Percentiles rank a stretch among this genome's conserved stretches.
Evolutionary conservation across 2,888 invertebrate genomes (phyloP).

Genomic region (Cryptosula pallasiana): DNA sequence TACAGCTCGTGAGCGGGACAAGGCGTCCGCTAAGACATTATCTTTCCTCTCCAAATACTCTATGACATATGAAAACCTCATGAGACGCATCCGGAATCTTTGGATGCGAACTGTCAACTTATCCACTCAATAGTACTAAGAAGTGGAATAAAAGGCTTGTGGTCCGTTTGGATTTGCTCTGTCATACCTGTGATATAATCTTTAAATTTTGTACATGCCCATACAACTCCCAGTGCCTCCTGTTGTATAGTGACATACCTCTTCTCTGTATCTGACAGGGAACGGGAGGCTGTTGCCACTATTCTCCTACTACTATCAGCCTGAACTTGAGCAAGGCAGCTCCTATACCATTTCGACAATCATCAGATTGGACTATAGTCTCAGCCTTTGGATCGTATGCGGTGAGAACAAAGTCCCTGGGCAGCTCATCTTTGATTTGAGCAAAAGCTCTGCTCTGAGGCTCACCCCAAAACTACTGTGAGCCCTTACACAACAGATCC

Average conservation of each 20-base stretch:
- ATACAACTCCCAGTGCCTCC: not conserved
- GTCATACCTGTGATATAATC: not conserved
- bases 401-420: not conserved
- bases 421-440: not conserved
- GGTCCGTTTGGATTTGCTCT: not conserved
- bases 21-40: not conserved
- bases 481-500: not conserved
- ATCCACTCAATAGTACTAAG: not conserved
- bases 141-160: not conserved
- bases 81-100: no score
- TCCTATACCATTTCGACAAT: not conserved
- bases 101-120: conserved; percentile 7
- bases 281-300: not conserved
- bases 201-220: not conserved
- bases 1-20: not conserved
- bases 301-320: not conserved
- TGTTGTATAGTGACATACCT: not conserved
- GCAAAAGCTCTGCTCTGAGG: not conserved
- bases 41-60: not conserved
- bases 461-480: not conserved
- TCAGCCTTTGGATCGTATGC: no score
- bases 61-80: conserved; percentile 15
- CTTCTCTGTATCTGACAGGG: not conserved
- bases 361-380: no score
- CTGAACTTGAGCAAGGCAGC: not conserved